Percentiles rank a stretch among this genome's conserved stretches.
phyloP scores from a whole-genome alignment of 2,797 vertebrate genomes.

The Pitangus sulphuratus region DNA sequence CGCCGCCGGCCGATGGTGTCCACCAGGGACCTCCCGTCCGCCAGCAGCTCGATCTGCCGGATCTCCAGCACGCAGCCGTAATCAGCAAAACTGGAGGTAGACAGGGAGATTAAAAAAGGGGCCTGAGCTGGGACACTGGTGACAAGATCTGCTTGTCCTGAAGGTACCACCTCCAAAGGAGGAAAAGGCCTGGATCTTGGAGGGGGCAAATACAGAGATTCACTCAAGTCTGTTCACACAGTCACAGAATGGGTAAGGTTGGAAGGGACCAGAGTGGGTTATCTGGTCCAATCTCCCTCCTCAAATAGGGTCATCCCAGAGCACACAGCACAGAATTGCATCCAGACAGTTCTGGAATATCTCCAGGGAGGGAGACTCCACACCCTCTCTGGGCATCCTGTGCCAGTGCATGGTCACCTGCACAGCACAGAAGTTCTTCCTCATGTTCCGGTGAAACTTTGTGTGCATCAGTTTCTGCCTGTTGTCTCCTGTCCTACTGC shows the following conservation, averaged over 20 bases:
- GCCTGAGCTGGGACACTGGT: neutral
- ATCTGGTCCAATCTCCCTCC: neutral
- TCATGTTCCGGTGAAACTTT: neutral
- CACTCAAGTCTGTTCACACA: neutral
- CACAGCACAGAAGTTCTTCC: neutral
- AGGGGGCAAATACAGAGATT: neutral
- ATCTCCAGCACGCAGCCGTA: constrained; percentile 91
- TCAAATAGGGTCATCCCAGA: neutral
- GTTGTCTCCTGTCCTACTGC: neutral
- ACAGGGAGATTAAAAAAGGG: neutral
- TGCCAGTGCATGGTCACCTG: neutral
- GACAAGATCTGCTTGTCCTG: neutral
- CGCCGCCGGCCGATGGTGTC: constrained; percentile 84
- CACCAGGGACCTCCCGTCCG: constrained; percentile 88
- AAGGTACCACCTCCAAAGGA: neutral
- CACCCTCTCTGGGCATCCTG: neutral
- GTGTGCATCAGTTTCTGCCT: neutral
- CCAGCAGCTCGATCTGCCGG: constrained; percentile 79
- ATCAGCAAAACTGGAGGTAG: constrained; percentile 84
- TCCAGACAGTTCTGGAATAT: neutral
- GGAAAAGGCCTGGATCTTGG: neutral
- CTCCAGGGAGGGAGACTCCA: no score
- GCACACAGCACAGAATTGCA: neutral
- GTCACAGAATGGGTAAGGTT: neutral
- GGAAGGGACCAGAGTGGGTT: neutral